Conservation (phyloP, 2,797 vertebrate species). For the Microctenopoma stevenorrisi region DNA sequence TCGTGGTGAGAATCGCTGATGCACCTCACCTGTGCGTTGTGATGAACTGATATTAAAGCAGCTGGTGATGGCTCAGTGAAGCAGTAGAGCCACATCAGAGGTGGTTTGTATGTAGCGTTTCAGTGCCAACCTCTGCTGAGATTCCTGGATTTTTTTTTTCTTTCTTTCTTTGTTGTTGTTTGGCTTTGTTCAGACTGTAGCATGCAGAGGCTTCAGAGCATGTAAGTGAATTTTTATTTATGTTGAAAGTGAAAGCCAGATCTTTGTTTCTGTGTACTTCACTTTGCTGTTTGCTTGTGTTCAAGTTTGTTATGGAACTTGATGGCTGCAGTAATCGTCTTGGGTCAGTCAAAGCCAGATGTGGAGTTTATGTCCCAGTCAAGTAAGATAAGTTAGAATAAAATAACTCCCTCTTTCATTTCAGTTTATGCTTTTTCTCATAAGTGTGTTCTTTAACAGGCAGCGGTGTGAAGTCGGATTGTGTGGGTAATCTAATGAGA, state of each 20-base stretch:
- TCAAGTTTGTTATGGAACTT: slow-evolving; percentile 72
- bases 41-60: slow-evolving; percentile 41
- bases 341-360: slow-evolving; percentile 64
- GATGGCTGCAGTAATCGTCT: slow-evolving; percentile 50
- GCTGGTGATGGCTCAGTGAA: not conserved
- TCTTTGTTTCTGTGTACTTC: not conserved
- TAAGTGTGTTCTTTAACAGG: slow-evolving; percentile 11
- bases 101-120: slow-evolving; percentile 30
- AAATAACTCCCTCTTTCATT: too few species aligned
- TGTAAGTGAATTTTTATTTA: slow-evolving; percentile 55
- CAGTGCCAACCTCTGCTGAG: slow-evolving; percentile 23
- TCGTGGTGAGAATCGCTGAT: slow-evolving; percentile 24
- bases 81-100: slow-evolving; percentile 33
- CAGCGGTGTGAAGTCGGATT: slow-evolving; percentile 71
- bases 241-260: fast-evolving
- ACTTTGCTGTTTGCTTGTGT: not conserved
- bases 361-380: slow-evolving; percentile 49
- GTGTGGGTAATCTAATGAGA: slow-evolving; percentile 78
- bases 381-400: slow-evolving; percentile 57
- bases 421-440: not conserved
- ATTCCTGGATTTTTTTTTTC: slow-evolving; percentile 1
- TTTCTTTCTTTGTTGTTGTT: slow-evolving; percentile 1
- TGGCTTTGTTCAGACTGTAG: slow-evolving; percentile 26
- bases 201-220: slow-evolving; percentile 53
- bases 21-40: slow-evolving; percentile 50